phyloP scores from a whole-genome alignment of 1,140 invertebrate species.

The Danaus plexippus region DNA sequence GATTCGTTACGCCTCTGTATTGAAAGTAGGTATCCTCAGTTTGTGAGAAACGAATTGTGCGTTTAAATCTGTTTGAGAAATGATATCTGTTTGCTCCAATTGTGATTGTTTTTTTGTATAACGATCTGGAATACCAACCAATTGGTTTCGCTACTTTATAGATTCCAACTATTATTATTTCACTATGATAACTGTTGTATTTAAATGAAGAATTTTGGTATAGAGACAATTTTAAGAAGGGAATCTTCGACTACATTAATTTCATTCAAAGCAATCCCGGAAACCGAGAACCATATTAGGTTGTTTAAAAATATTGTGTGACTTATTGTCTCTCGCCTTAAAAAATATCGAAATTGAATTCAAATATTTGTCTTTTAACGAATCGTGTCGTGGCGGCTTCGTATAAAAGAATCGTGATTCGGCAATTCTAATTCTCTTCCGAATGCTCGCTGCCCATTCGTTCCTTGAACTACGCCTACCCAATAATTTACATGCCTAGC shows the following conservation, averaged over 20 bases:
- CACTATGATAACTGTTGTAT: too few relatives aligned
- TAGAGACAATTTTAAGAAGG: too few relatives aligned
- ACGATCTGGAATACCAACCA: constrained; percentile 18
- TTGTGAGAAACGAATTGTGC: constrained; percentile 34
- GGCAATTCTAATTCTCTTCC: constrained; percentile 61
- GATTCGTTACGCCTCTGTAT: constrained; percentile 48
- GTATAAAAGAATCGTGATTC: constrained; percentile 66
- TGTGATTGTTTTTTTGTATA: constrained; percentile 38
- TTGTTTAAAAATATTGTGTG: constrained; percentile 48
- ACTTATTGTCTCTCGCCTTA: constrained; percentile 46
- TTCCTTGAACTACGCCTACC: constrained; percentile 65
- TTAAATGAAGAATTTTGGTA: too few relatives aligned
- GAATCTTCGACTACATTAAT: constrained; percentile 47
- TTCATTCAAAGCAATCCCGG: constrained; percentile 42
- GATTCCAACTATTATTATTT: constrained; percentile 20
- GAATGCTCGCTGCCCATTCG: constrained; percentile 69
- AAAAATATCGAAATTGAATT: constrained; percentile 67
- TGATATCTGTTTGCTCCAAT: constrained; percentile 19
- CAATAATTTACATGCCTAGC: constrained; percentile 66
- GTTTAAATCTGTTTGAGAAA: too few relatives aligned
- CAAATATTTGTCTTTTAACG: constrained; percentile 71
- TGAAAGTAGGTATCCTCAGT: constrained; percentile 33
- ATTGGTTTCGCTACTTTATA: constrained; percentile 21
- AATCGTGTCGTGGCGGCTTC: constrained; percentile 63
- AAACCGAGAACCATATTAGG: constrained; percentile 40